These are phyloP conservation scores for Cynaeus angustus DNA, from an alignment of 2,888 invertebrate species.

Conservation along the genomic window DNA sequence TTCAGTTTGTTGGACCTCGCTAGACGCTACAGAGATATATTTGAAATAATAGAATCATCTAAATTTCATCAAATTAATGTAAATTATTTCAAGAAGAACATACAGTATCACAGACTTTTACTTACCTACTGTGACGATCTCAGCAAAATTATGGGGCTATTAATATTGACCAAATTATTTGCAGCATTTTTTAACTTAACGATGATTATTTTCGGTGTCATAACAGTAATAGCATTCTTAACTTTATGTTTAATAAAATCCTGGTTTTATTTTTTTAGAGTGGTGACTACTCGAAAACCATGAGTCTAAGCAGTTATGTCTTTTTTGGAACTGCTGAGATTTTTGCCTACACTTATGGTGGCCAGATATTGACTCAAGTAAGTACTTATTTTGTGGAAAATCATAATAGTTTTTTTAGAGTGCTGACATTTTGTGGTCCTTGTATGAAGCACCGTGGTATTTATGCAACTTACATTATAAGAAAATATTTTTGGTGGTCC, in stretches of 20 bases:
- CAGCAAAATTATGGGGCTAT: not conserved
- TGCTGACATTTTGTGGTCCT: constrained; percentile 6
- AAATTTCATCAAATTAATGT: not conserved
- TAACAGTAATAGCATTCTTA: not conserved
- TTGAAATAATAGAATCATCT: not conserved
- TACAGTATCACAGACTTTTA: not conserved
- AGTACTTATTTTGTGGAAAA: not conserved
- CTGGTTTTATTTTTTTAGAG: not conserved
- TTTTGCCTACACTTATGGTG: not conserved
- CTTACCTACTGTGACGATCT: not conserved
- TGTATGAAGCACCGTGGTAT: constrained; percentile 7
- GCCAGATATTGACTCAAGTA: not conserved
- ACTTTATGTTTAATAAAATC: not conserved
- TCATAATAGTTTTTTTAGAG: not conserved
- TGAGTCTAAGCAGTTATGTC: not conserved
- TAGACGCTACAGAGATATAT: not conserved
- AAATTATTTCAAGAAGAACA: not conserved
- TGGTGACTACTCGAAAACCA: not conserved
- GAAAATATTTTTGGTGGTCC: not conserved
- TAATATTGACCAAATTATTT: not conserved
- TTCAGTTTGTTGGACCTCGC: not conserved
- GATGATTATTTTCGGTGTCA: not conserved
- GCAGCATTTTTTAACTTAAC: not conserved
- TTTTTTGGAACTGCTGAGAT: not conserved
- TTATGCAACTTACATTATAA: not conserved